Evolutionary conservation across 2,797 vertebrate genomes (phyloP), one percentile per base, ranked within the genome.

Genomic region (Leontocebus nigricollis): DNA sequence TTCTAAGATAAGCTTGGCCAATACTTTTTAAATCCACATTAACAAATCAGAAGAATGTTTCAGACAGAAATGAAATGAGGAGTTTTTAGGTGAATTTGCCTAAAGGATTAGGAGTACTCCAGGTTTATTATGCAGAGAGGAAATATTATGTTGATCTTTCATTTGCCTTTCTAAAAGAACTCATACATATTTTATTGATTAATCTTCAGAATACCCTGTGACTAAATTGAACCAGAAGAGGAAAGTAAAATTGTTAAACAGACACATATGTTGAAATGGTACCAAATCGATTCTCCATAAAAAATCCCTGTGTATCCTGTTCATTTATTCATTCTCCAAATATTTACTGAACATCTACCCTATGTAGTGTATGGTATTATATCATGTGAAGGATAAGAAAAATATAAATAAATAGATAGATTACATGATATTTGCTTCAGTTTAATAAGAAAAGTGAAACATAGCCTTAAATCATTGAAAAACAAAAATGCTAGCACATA

Each of bases 181-280:
- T 98, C 94, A 97, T 98, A 97, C 97, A 98, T 97, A 96, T 97
- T 98, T 98, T 96, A 98, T 97, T 97, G 97, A 97, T 97, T 98
- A 95, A 98, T 98, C 96, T 98, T 96, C 90, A 36, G 90, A 94
- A 97, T 94, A 93, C 46, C 93, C 82, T 86, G 44, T 94, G 90
- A 97, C 92, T 93, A 97, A 96, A 97, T 87, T 97, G 96, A 95
- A 91, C 94, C 61, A 97, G 87, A 92, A 97, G 22, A 81, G 39
- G 70, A 97, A 96, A 95, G 89, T 93, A 67, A 97, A 96, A 81
- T 96, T 96, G 95, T 96, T 97, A 95, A 97, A 90, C 27, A 95
- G 88, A 96, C 36, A 90, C 79, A 96, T 86, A 95, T 97, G 73
- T 82, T 95, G 76, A 98, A 96, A 93, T 91, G 82, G 73, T 92